Base-by-base conservation (phyloP, 2,113 vertebrate species). In the Gymnogyps californianus region DNA sequence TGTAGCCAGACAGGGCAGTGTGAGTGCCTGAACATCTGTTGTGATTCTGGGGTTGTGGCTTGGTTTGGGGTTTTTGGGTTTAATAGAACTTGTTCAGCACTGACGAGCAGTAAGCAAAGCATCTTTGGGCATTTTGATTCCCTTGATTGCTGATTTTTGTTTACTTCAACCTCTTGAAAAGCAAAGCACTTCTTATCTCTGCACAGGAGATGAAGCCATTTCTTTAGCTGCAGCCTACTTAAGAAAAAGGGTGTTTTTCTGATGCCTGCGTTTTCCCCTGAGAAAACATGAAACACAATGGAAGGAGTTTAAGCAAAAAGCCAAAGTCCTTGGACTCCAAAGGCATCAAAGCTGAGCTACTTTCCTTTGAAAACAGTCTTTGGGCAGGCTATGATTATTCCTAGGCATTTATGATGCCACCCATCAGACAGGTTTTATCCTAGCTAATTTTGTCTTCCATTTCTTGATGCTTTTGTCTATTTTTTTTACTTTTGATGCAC, bases 311-410 rank as follows among this genome's bases (percentile, higher is more conserved):
- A 80, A 93, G 70, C 28, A 90, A 80, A 95, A 69, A 90, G 25
- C 32, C 28, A 11, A 91, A 94, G 49, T 85, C 92, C 66, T 94
- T 96, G 82, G 82, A 87, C 75, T 93, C 75, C 54, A 85, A 94
- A 97, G 70, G 82, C 85, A 95, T 96, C 95, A 97, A 94, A 96
- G 96, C 93, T 87, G 92, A 87, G 61, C 71, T 83, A 22, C 65
- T 94, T 96, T 90, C 58, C 90, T 96, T 97, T 96, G 96, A 96
- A 95, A 96, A 93, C 29, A 79, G 52, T 91, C 57, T 77, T 94
- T 93, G 93, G 71, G 79, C 49, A 47, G 84, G 57, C 84, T 95
- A 21, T 79, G 87, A 76, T 95, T 97, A 89, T 90, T 94, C 57
- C 83, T 67, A 72, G 62, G 62, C 19, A 65, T 95, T 94, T 95